Conservation (phyloP, 2,888 invertebrate species). For the Periphyllus acericola region DNA sequence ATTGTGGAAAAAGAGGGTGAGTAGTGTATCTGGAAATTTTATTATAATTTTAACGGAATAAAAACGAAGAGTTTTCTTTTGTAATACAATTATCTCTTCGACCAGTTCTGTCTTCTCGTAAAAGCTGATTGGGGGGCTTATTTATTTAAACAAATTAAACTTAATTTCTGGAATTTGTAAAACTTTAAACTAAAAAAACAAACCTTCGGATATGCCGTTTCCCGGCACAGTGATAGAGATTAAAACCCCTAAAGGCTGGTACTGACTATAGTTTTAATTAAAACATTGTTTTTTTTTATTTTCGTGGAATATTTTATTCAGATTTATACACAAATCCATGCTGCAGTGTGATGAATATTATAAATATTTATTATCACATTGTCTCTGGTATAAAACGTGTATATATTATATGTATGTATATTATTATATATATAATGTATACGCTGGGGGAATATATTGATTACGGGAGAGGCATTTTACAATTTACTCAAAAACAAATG, state of each 20-base stretch:
- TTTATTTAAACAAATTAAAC: conserved; percentile 62
- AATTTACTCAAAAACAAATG: conserved; percentile 17
- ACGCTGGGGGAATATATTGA: conserved; percentile 28
- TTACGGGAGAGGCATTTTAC: conserved; percentile 18
- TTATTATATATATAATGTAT: background rate
- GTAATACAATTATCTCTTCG: conserved; percentile 60
- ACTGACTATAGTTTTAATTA: conserved; percentile 60
- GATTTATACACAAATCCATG: conserved; percentile 58
- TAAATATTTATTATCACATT: conserved; percentile 61
- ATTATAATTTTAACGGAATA: conserved; percentile 57
- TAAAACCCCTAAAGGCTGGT: conserved; percentile 58
- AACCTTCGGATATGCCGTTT: conserved; percentile 47
- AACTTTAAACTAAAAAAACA: conserved; percentile 59
- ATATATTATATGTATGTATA: conserved; percentile 18
- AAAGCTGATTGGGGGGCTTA: conserved; percentile 55
- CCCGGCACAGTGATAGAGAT: conserved; percentile 47
- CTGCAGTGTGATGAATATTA: conserved; percentile 52
- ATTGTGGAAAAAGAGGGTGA: background rate
- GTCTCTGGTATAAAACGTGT: conserved; percentile 17
- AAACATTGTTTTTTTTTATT: conserved; percentile 58
- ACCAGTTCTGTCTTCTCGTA: conserved; percentile 38
- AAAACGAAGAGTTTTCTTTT: conserved; percentile 53
- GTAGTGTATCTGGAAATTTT: conserved; percentile 41
- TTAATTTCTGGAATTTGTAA: conserved; percentile 62
- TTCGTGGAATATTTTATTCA: conserved; percentile 58